Evolutionary conservation across 2,113 vertebrate genomes (phyloP), one percentile per base, ranked within the genome.

Genomic region (Camelus bactrianus): DNA sequence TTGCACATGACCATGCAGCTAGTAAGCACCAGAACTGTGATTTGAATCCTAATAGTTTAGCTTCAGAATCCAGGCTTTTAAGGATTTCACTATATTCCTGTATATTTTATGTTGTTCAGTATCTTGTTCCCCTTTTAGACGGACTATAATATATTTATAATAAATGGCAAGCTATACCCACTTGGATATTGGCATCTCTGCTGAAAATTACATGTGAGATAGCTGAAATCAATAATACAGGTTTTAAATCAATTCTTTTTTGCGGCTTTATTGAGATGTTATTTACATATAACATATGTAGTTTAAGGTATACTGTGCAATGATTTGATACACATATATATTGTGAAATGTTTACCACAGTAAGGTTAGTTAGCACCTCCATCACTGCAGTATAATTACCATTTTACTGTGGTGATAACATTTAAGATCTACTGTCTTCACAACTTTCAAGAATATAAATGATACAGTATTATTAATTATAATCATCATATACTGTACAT

Each of bases 181-280:
- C 35, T 90, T 77, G 16, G 93, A 87, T 93, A 94, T 35, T 81
- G 46, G 48, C 48, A 86, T 32, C 8, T 72, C 46, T 62, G 60
- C n/a, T 92, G 62, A 96, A 83, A 97, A 94, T 83, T 77, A 91
- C 38, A 79, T n/a, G 15, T 83, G 54, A 76, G 28, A 93, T 81
- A n/a, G 83, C 42, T 67, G 24, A 93, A 87, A 89, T 87, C 70
- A 65, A 14, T 86, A 93, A 85, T 42, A 95, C n/a, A 93, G 58
- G 46, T 76, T 89, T 85, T 52, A 85, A 13, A 77, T 96, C 52
- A 65, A 81, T 80, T 92, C 46, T 58, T 94, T 82, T 77, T 79
- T n/a, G 26, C 22, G 64, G 67, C 69, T 79, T 67, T 67, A 76
- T 35, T 87, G 46, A 91, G 54, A 64, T 50, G 76, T 60, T 62